Percentiles rank a stretch among this genome's conserved stretches.
Conservation (phyloP, 2,797 vertebrate species). For the Scleropages formosus region DNA sequence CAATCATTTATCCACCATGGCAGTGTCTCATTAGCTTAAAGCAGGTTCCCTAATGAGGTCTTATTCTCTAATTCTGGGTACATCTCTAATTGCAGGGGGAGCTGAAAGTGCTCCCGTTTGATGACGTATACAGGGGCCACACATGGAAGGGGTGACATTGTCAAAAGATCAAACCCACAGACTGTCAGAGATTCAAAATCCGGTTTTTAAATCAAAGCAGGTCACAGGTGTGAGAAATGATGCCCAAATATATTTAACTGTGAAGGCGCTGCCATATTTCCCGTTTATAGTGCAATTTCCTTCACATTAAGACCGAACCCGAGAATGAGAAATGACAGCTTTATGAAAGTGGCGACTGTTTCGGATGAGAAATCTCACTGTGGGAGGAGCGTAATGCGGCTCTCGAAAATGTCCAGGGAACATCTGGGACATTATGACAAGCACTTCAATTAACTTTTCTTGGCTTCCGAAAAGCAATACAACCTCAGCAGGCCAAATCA, state of each 20-base stretch:
- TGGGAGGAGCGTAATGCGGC: background rate
- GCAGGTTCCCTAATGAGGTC: constrained; percentile 12
- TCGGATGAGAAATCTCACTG: constrained; percentile 11
- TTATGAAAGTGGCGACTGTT: constrained; percentile 15
- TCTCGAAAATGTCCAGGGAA: background rate
- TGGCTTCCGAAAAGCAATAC: background rate
- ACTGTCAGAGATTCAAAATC: background rate
- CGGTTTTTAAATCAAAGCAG: too few relatives aligned
- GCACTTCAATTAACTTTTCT: background rate
- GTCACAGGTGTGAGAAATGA: background rate
- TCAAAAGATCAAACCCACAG: too few relatives aligned
- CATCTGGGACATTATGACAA: background rate
- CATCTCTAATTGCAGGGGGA: background rate
- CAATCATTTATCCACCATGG: background rate
- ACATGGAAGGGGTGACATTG: too few relatives aligned
- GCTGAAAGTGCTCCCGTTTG: too few relatives aligned
- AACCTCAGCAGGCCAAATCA: background rate
- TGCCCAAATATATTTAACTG: constrained; percentile 20
- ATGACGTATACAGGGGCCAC: too few relatives aligned
- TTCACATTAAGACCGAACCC: background rate
- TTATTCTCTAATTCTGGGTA: background rate
- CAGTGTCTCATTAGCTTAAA: constrained; percentile 12
- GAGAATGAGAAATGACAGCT: constrained; percentile 12
- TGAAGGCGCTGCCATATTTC: background rate
- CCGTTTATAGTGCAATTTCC: constrained; percentile 6